Percentiles rank a stretch among this genome's conserved stretches.
Evolutionary conservation across 2,888 invertebrate species (phyloP).

Genomic region (Tiphia femorata): DNA sequence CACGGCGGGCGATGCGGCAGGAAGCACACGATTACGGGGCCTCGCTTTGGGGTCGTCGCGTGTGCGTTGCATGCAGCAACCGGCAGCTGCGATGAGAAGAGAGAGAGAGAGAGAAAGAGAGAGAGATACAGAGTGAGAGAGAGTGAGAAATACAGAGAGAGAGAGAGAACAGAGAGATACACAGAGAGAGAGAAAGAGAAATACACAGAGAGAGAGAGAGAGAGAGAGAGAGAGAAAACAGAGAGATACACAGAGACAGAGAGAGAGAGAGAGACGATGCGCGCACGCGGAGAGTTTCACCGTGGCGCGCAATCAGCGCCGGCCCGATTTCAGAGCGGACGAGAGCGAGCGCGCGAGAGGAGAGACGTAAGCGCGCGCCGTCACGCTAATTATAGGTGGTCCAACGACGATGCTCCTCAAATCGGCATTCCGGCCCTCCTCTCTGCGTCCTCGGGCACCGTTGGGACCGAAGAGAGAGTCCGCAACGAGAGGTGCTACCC

Average conservation of each 20-base stretch:
- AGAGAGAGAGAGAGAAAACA: background rate
- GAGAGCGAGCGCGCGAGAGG: constrained; percentile 31
- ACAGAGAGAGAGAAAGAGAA: too few relatives aligned
- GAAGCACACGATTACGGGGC: constrained; percentile 61
- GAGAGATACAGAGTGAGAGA: too few relatives aligned
- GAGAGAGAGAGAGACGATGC: too few relatives aligned
- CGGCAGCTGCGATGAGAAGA: constrained; percentile 41
- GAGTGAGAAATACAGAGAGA: too few relatives aligned
- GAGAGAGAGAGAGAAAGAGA: background rate
- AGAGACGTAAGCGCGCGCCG: constrained; percentile 10
- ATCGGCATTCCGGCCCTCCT: constrained; percentile 14
- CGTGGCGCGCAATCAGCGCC: constrained; percentile 37
- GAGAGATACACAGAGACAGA: too few relatives aligned
- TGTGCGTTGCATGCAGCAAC: constrained; percentile 33
- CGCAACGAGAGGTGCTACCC: too few relatives aligned
- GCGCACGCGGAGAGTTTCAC: constrained; percentile 36
- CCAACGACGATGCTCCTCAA: constrained; percentile 27
- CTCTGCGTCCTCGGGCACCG: too few relatives aligned
- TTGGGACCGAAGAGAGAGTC: too few relatives aligned
- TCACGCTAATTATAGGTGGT: constrained; percentile 49
- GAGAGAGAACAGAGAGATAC: too few relatives aligned
- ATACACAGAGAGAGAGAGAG: too few relatives aligned
- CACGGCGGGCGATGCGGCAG: constrained; percentile 61
- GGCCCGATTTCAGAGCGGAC: constrained; percentile 37
- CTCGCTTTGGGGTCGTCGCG: constrained; percentile 46